Conservation (phyloP, 2,888 invertebrate genomes). For the Drosophila acutilabella region DNA sequence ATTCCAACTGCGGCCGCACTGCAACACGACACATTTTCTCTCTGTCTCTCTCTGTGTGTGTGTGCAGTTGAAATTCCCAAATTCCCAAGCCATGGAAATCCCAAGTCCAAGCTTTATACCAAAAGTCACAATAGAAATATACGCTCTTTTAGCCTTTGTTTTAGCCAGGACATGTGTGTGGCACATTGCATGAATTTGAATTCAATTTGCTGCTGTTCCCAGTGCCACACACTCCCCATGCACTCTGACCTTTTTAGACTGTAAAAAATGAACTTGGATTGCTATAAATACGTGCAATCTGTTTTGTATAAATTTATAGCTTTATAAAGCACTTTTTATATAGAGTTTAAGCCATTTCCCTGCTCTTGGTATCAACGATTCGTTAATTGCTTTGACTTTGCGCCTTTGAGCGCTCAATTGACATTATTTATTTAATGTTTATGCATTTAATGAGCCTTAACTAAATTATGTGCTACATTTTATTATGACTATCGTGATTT, state of each 20-base stretch:
- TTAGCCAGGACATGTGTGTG: slow-evolving; percentile 41
- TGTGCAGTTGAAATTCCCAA: slow-evolving; percentile 31
- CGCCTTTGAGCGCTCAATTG: neutral
- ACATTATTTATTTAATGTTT: slow-evolving; percentile 22
- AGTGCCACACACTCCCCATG: slow-evolving; percentile 7
- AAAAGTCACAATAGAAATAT: slow-evolving; percentile 18
- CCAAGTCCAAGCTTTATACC: slow-evolving; percentile 19
- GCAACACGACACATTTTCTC: slow-evolving; percentile 38
- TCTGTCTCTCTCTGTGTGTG: neutral
- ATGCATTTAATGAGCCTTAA: slow-evolving; percentile 41
- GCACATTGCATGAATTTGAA: slow-evolving; percentile 72
- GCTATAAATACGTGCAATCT: slow-evolving; percentile 18
- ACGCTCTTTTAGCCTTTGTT: neutral
- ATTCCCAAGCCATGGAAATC: too few species aligned
- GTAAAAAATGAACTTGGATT: slow-evolving; percentile 67
- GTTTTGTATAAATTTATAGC: slow-evolving; percentile 23
- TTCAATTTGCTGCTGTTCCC: slow-evolving; percentile 68
- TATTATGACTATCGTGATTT: slow-evolving; percentile 22
- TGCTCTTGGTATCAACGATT: slow-evolving; percentile 15
- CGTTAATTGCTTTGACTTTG: slow-evolving; percentile 29
- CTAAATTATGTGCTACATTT: slow-evolving; percentile 20
- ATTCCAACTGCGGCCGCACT: slow-evolving; percentile 41
- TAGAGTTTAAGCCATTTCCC: slow-evolving; percentile 13
- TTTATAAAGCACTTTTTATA: neutral
- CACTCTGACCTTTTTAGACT: slow-evolving; percentile 57